Percentiles rank a stretch among this genome's conserved stretches.
Conservation (phyloP, 2,888 invertebrate genomes). For the Chalcis sispes region DNA sequence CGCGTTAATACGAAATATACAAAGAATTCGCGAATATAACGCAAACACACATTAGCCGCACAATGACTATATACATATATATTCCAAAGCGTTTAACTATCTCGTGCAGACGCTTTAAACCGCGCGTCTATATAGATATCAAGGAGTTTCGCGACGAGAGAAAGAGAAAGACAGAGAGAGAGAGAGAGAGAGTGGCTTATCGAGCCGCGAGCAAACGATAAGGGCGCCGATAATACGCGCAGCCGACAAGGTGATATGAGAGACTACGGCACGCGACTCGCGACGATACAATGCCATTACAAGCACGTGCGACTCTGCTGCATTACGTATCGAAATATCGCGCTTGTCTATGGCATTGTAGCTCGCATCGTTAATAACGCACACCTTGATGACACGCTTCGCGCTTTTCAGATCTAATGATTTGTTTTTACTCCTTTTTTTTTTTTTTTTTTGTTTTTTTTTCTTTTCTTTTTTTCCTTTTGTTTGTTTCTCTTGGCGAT, state of each 20-base stretch:
- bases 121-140: slow-evolving; percentile 25
- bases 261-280: slow-evolving; percentile 65
- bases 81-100: no score
- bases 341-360: no score
- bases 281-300: background rate
- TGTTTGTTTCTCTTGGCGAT: no score
- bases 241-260: slow-evolving; percentile 63
- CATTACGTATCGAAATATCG: no score
- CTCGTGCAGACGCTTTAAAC: background rate
- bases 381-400: no score
- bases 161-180: slow-evolving; percentile 7
- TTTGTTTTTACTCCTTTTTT: no score
- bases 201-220: slow-evolving; percentile 56
- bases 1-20: no score
- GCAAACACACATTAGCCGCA: background rate
- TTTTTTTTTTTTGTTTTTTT: no score
- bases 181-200: slow-evolving; percentile 27
- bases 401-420: no score
- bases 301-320: background rate
- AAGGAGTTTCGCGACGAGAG: slow-evolving; percentile 9
- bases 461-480: no score
- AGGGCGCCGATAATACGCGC: slow-evolving; percentile 51
- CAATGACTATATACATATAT: background rate
- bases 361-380: no score
- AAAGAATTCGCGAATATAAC: no score